Base-by-base conservation (phyloP, 92 coral and sea anemone genomes). In the Bergia puertoricense region DNA sequence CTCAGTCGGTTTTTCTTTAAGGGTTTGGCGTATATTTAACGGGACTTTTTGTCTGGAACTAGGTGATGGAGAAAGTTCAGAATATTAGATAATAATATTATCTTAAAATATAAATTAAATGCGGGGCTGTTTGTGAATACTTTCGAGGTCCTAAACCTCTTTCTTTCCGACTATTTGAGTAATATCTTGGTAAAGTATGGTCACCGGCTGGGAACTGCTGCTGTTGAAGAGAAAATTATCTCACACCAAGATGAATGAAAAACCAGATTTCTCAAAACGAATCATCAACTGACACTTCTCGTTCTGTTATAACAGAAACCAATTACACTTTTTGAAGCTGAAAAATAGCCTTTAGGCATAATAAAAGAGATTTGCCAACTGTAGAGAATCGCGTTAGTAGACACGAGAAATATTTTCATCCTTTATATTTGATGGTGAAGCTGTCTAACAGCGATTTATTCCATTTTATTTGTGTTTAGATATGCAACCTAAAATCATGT, bases 41-140 rank as follows among this genome's bases (percentile, higher is more conserved):
- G 62, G 65, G 37, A 48, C 66, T 79, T 16, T 67, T 36, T 50
- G 82, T 22, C 41, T 46, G 66, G 11, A 37, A 79, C 9, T 23
- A 40, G 13, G 62, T 79, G 15, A 22, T 13, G 13, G 10, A 6
- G 43, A 79, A 50, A 79, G 38, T 79, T 13, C 82, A 79, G 66
- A 79, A 79, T 79, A 30, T n/a, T 22, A 79, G 36, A 79, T 79
- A 5, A 79, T 46, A 79, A 50, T 50, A 51, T 79, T 79, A 46
- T 79, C 82, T 79, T 51, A 50, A 51, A 79, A 79, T 51, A 79
- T 41, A 79, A 79, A 45, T 7, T 51, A 79, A 51, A 79, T 79
- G 44, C 43, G 13, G 43, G 40, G 67, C 66, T 50, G 66, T 79
- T 79, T 45, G 7, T 79, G 66, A 79, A 79, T 79, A 46, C 67